phyloP scores from a whole-genome alignment of 2,888 invertebrate species.

The Acanthococcus lagerstroemiae region DNA sequence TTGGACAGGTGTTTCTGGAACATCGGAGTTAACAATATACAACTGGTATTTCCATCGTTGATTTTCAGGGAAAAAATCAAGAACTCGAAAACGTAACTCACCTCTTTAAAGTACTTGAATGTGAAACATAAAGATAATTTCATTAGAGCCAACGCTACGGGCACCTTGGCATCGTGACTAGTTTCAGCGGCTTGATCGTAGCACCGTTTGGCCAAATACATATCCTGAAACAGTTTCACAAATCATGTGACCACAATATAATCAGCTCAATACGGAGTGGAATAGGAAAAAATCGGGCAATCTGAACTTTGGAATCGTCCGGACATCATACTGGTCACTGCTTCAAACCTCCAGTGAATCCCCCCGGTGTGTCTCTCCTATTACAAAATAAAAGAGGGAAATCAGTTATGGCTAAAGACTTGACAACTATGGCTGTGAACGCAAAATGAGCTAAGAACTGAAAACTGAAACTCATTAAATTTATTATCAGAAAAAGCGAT shows the following conservation, averaged over 20 bases:
- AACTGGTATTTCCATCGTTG: not conserved
- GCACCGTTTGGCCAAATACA: conserved; percentile 92
- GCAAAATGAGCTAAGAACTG: too few species aligned
- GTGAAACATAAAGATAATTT: conserved; percentile 69
- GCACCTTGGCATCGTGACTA: conserved; percentile 83
- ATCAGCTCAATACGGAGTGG: too few species aligned
- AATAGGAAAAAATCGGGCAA: too few species aligned
- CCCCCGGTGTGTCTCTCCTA: not conserved
- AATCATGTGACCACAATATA: too few species aligned
- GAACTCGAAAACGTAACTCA: conserved; percentile 41
- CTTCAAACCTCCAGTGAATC: not conserved
- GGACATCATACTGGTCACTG: too few species aligned
- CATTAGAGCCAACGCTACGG: conserved; percentile 79
- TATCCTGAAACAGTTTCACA: conserved; percentile 51
- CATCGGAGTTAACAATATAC: conserved; percentile 36
- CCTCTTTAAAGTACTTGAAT: conserved; percentile 62
- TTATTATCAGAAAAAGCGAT: too few species aligned
- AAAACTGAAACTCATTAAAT: too few species aligned
- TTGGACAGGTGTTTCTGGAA: conserved; percentile 49
- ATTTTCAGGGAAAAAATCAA: not conserved
- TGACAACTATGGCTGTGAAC: too few species aligned
- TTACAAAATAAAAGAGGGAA: not conserved
- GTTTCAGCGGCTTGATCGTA: conserved; percentile 94
- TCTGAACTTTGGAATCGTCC: too few species aligned
- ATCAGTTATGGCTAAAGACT: too few species aligned